Evolutionary conservation across 1,140 invertebrate species (phyloP), one percentile per base, ranked within the genome.

Genomic region (Drosophila sp.): DNA sequence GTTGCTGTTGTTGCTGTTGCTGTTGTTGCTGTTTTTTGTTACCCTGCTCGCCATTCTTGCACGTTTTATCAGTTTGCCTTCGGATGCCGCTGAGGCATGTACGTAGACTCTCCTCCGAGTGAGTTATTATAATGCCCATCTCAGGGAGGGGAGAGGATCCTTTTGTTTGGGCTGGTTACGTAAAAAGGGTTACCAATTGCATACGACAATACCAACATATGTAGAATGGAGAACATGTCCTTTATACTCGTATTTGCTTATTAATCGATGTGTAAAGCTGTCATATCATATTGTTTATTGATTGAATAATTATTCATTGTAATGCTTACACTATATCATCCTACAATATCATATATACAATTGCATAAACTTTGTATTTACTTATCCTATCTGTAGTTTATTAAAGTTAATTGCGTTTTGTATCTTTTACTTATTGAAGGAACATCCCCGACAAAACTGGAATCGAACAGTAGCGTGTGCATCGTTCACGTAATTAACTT

Each of bases 51-150:
- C 74, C 66, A 82, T 77, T 86, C 80, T 79, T 67, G 82, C 82
- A 86, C 82, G 82, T 86, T 89, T 75, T 73, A 72, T 89, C 83
- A 87, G 83, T 87, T 89, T 53, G 82, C 66, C 78, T 72, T 70
- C 48, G 83, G 66, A 66, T 59, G 65, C 79, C 69, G 76, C 45
- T 78, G 61, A 78, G 83, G 82, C 78, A 87, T 89, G 83, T 82
- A 43, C 69, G 45, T 54, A 66, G 53, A 53, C 41, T 65, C 53
- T 58, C 62, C 1, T 5, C 2, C 11, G 13, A 45, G 16, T 29
- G 13, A 66, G 43, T 51, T 45, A 36, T 36, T 57, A 57, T n/a
- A n/a, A n/a, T 57, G 61, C 36, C 1, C 13, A n/a, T 36, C 18
- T 1, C 7, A 2, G 14, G 13, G 7, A 21, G n/a, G n/a, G 18